Evolutionary conservation across 53 echinoderm and acorn worm genomes (phyloP).

Genomic region (Temnopleurus reevesii): DNA sequence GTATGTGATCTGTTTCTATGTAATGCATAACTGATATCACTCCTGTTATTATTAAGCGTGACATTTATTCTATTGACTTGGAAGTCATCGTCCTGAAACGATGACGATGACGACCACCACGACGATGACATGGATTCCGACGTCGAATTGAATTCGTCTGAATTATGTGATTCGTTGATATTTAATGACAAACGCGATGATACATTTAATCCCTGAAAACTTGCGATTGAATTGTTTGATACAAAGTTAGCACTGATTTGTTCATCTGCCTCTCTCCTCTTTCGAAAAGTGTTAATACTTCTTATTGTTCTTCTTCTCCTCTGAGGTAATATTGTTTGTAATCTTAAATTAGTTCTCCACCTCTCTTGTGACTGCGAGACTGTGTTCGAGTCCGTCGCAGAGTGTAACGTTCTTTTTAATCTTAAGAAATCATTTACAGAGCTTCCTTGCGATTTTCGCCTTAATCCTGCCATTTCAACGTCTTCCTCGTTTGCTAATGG

Average conservation of each 20-base stretch:
- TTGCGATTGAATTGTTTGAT: constrained; percentile 3
- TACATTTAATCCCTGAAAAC: constrained; percentile 29
- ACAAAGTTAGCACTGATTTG: constrained; percentile 16
- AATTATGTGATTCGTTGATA: constrained; percentile 3
- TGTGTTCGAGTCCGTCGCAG: not conserved
- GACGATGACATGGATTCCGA: not conserved
- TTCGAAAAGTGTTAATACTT: not conserved
- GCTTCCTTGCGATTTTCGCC: not conserved
- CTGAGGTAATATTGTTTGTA: not conserved
- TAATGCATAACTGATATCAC: too few relatives aligned
- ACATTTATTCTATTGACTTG: constrained; percentile 1
- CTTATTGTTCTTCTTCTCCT: not conserved
- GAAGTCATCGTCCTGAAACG: not conserved
- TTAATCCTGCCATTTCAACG: not conserved
- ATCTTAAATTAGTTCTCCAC: not conserved
- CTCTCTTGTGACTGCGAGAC: not conserved
- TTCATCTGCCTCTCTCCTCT: not conserved
- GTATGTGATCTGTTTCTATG: not conserved
- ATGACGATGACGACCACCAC: not conserved
- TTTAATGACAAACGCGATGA: constrained; percentile 1
- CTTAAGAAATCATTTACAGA: not conserved
- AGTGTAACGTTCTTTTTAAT: not conserved
- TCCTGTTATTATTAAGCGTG: not conserved
- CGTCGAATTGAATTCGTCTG: not conserved
- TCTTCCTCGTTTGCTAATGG: not conserved